Percentiles rank a stretch among this genome's conserved stretches.
phyloP scores from a whole-genome alignment of 2,113 vertebrate genomes.

The Micronycteris hirsuta region DNA sequence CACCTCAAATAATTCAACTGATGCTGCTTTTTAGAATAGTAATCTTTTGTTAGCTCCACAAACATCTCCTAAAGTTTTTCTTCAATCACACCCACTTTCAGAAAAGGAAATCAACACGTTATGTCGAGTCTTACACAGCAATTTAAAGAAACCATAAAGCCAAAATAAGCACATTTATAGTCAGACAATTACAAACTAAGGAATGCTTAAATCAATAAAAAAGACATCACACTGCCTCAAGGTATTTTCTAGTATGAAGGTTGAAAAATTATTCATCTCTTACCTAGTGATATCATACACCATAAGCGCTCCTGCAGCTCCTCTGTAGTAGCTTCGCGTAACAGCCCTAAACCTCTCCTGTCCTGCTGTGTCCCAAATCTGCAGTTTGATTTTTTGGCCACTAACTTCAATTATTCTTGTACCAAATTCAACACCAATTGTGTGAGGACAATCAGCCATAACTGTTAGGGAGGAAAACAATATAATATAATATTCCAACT shows the following conservation, averaged over 20 bases:
- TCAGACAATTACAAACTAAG: not conserved
- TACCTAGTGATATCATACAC: constrained; percentile 99
- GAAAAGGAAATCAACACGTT: constrained; percentile 29
- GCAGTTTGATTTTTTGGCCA: constrained; percentile 98
- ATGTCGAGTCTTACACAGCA: constrained; percentile 21
- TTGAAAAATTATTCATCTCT: constrained; percentile 23
- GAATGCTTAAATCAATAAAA: not conserved
- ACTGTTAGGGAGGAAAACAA: constrained; percentile 79
- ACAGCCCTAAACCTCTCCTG: constrained; percentile 98
- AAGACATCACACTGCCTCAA: not conserved
- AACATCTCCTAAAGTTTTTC: constrained; percentile 35
- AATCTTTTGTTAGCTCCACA: not conserved
- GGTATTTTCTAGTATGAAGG: not conserved
- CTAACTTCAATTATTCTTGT: constrained; percentile 99
- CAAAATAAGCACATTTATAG: constrained; percentile 13
- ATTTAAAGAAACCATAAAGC: constrained; percentile 14
- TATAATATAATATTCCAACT: constrained; percentile 43
- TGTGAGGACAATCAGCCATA: constrained; percentile 99
- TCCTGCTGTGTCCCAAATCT: constrained; percentile 99
- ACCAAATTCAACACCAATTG: constrained; percentile 98
- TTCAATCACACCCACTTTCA: constrained; percentile 34
- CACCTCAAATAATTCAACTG: constrained; percentile 43
- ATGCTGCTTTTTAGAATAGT: constrained; percentile 34
- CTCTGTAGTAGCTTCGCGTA: constrained; percentile 97
- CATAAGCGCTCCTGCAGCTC: constrained; percentile 97